Conservation (phyloP, 2,113 vertebrate genomes). For the Monopterus albus region DNA sequence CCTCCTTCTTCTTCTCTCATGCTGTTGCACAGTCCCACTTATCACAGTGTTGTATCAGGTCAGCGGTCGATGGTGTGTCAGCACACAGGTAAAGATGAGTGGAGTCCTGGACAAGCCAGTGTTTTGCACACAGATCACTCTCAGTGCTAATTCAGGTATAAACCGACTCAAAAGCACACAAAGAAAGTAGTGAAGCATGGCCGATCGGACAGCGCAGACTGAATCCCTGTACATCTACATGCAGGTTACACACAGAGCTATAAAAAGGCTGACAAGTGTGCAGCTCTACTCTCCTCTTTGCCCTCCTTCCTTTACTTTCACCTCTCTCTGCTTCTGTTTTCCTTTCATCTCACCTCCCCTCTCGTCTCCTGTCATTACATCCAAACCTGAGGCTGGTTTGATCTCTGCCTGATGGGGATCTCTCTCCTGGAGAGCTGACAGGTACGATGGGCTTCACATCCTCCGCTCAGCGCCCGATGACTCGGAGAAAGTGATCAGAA, state of each 20-base stretch:
- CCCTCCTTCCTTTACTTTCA: neutral
- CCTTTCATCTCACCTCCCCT: neutral
- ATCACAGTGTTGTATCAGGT: constrained; percentile 14
- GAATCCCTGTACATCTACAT: constrained; percentile 5
- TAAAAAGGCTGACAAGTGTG: constrained; percentile 23
- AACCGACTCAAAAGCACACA: constrained; percentile 48
- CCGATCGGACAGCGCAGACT: constrained; percentile 49
- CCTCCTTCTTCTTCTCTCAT: neutral
- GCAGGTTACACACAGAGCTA: neutral
- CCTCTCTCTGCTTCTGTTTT: neutral
- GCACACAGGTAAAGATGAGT: constrained; percentile 53
- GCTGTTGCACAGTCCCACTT: neutral
- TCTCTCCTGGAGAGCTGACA: constrained; percentile 44
- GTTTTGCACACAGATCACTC: constrained; percentile 46
- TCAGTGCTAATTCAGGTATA: constrained; percentile 42
- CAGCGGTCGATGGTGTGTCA: constrained; percentile 12
- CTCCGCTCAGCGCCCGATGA: constrained; percentile 18
- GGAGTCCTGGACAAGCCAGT: constrained; percentile 19
- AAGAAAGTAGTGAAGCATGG: constrained; percentile 54
- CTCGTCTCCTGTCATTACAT: constrained; percentile 8
- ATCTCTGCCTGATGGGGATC: constrained; percentile 54
- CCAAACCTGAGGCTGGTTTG: constrained; percentile 48
- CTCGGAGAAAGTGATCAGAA: constrained; percentile 41
- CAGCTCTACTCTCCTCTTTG: constrained; percentile 12
- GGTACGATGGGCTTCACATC: constrained; percentile 43